Base-by-base conservation (phyloP, 2,888 invertebrate genomes). In the Axea sp. region DNA sequence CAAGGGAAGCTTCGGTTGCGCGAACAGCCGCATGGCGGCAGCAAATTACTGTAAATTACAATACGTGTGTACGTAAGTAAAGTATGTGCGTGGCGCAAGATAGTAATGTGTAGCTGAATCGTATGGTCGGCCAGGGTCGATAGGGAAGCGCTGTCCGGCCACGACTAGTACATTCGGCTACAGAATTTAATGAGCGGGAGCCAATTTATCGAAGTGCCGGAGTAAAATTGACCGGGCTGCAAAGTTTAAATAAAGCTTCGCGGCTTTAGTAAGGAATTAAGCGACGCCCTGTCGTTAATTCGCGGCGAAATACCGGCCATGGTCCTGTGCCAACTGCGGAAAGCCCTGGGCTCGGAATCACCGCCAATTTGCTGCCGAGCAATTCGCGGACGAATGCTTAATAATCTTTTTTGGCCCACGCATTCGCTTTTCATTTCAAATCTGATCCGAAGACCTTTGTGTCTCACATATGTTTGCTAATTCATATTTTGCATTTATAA, bases 21-120 rank as follows among this genome's bases (percentile, higher is more conserved):
- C 67, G 47, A 68, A 68, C 67, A 57, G 67, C 24, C 57, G 35
- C 19, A 26, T 41, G 57, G 57, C 47, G 57, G 49, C 33, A 30
- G 67, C 67, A 68, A 68, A 68, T 68, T 68, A 59, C 67, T 68
- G 49, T 68, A 68, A 68, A 68, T 68, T 68, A 59, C 67, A 68
- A 57, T 68, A 41, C 43, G 41, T 55, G 22, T 17, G 19, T 47
- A 39, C 22, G 47, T 67, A 47, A 57, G 55, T 67, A 57, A 67
- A 39, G 55, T 55, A 17, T 35, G 43, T 41, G 43, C 68, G 35
- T 41, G 39, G 57, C 41, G 24, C 35, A 15, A 30, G 43, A 47
- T 67, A 31, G 59, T 51, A 43, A 59, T 35, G 68, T 51, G 49
- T 9, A 28, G 35, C 51, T 28, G 30, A 39, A 67, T 59, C 11